phyloP scores from a whole-genome alignment of 1,140 invertebrate genomes.

The Orussus abietinus region DNA sequence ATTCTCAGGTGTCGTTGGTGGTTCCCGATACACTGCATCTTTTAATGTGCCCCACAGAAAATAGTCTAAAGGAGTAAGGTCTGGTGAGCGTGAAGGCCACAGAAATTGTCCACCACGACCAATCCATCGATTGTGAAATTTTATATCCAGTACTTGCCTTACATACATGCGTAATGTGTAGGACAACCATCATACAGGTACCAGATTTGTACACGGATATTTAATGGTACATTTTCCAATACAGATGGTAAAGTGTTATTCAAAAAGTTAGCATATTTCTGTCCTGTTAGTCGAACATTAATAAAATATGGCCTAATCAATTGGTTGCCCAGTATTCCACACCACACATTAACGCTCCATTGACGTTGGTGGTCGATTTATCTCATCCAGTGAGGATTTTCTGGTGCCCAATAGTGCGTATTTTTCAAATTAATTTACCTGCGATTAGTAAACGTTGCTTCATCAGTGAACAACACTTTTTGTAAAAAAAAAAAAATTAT shows the following conservation, averaged over 20 bases:
- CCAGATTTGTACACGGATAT: slow-evolving; percentile 23
- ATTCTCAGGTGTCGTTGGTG: slow-evolving; percentile 6
- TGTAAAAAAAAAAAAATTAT: background rate
- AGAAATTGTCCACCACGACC: slow-evolving; percentile 2
- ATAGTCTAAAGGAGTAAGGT: no score
- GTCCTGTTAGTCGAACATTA: slow-evolving; percentile 18
- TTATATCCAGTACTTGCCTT: slow-evolving; percentile 3
- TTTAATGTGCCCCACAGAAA: no score
- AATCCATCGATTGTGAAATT: slow-evolving; percentile 7
- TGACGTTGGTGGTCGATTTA: slow-evolving; percentile 16
- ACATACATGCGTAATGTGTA: no score
- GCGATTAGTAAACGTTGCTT: slow-evolving; percentile 29
- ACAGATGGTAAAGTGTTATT: slow-evolving; percentile 30
- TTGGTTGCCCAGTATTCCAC: slow-evolving; percentile 28
- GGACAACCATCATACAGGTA: no score
- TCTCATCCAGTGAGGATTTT: slow-evolving; percentile 29
- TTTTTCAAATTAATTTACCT: slow-evolving; percentile 32
- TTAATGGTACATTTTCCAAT: slow-evolving; percentile 30
- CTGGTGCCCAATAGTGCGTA: slow-evolving; percentile 23
- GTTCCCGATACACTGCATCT: no score
- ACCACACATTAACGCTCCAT: slow-evolving; percentile 34
- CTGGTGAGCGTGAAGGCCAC: no score
- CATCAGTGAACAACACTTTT: slow-evolving; percentile 11
- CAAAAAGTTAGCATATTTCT: slow-evolving; percentile 31
- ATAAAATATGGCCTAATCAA: slow-evolving; percentile 34